Conservation (phyloP, 2,113 vertebrate genomes). For the Tor tambroides region DNA sequence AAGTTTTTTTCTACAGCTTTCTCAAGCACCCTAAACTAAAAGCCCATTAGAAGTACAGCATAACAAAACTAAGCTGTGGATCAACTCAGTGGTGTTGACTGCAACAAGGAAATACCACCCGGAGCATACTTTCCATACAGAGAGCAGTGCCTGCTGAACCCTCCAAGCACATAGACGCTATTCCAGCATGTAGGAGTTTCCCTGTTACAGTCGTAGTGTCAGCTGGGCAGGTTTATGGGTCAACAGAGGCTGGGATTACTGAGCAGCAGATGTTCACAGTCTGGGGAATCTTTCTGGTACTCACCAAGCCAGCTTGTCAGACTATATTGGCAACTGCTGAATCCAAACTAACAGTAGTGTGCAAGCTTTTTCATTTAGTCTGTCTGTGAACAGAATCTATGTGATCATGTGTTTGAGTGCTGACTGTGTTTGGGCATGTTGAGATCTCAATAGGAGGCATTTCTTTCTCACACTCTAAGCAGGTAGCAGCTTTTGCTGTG, state of each 20-base stretch:
- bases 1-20: constrained; percentile 16
- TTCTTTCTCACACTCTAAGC: constrained; percentile 11
- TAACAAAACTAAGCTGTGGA: neutral
- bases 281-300: constrained; percentile 8
- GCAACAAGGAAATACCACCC: constrained; percentile 3
- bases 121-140: neutral
- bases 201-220: neutral
- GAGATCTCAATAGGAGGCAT: constrained; percentile 41
- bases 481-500: neutral
- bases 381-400: neutral
- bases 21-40: constrained; percentile 13
- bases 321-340: neutral
- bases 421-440: constrained; percentile 55
- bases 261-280: constrained; percentile 71
- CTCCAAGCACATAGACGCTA: neutral
- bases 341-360: neutral
- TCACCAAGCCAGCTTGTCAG: neutral
- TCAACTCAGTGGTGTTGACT: neutral
- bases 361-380: neutral
- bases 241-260: constrained; percentile 68
- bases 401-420: neutral
- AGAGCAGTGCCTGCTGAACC: neutral
- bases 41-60: constrained; percentile 3
- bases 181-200: neutral
- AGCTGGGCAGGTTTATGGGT: constrained; percentile 67